phyloP scores from a whole-genome alignment of 2,113 vertebrate genomes.

The Solea senegalensis region DNA sequence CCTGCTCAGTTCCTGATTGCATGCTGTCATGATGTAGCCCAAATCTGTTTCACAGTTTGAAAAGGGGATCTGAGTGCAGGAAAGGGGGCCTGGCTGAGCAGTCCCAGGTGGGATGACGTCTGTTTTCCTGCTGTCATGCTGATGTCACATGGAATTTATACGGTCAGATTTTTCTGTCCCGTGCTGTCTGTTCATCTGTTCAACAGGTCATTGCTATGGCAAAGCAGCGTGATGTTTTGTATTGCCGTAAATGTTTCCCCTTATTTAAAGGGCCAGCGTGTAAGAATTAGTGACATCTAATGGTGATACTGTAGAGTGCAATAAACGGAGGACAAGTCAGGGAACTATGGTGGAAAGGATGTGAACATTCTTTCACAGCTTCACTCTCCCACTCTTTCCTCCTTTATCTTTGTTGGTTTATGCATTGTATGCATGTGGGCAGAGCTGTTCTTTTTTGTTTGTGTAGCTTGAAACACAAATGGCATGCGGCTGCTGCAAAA shows the following conservation, averaged over 20 bases:
- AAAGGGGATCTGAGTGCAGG: constrained; percentile 57
- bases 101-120: constrained; percentile 55
- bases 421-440: too few species aligned
- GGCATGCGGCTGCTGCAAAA: too few species aligned
- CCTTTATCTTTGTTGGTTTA: too few species aligned
- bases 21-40: constrained; percentile 50
- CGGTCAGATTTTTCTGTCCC: constrained; percentile 14
- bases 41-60: constrained; percentile 58
- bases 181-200: not conserved
- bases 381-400: too few species aligned
- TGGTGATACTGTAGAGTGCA: too few species aligned
- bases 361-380: too few species aligned
- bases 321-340: too few species aligned
- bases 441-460: too few species aligned
- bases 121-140: constrained; percentile 34
- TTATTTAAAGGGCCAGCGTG: too few species aligned
- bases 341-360: too few species aligned
- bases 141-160: constrained; percentile 32
- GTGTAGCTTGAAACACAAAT: too few species aligned
- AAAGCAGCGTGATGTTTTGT: not conserved
- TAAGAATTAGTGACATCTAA: too few species aligned
- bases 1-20: constrained; percentile 57
- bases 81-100: constrained; percentile 54
- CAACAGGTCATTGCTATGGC: not conserved
- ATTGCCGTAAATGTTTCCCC: not conserved